These are phyloP conservation scores for Anableps anableps DNA, from an alignment of 2,797 vertebrate species.

Conservation along the genomic window DNA sequence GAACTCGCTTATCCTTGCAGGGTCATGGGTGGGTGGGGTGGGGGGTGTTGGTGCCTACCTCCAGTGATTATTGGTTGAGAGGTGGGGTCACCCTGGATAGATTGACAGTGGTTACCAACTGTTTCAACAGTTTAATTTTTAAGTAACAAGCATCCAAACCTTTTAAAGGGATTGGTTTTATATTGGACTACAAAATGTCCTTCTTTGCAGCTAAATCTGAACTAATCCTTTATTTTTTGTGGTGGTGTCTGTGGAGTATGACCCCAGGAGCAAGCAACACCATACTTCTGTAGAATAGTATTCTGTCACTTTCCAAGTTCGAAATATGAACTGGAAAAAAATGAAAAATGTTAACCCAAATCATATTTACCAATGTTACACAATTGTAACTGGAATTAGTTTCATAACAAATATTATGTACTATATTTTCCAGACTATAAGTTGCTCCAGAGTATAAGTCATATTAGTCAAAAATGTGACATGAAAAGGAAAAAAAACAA, in stretches of 20 bases:
- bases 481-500: no score
- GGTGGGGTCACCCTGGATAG: not conserved
- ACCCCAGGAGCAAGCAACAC: not conserved
- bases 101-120: not conserved
- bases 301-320: not conserved
- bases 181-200: not conserved
- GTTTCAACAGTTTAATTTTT: not conserved
- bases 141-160: no score
- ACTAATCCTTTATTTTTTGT: not conserved
- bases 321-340: no score
- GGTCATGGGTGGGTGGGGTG: no score
- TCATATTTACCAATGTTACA: not conserved
- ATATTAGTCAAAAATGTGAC: no score
- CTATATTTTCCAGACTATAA: no score
- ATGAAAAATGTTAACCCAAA: not conserved
- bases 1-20: no score
- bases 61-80: not conserved
- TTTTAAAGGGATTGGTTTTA: not conserved
- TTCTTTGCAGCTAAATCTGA: not conserved
- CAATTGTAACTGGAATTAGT: not conserved
- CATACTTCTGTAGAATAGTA: not conserved
- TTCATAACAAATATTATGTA: not conserved
- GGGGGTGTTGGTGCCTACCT: no score
- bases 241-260: not conserved
- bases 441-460: no score